Percentiles rank a stretch among this genome's conserved stretches.
Conservation (phyloP, 2,888 invertebrate genomes). For the Artemia sinica region DNA sequence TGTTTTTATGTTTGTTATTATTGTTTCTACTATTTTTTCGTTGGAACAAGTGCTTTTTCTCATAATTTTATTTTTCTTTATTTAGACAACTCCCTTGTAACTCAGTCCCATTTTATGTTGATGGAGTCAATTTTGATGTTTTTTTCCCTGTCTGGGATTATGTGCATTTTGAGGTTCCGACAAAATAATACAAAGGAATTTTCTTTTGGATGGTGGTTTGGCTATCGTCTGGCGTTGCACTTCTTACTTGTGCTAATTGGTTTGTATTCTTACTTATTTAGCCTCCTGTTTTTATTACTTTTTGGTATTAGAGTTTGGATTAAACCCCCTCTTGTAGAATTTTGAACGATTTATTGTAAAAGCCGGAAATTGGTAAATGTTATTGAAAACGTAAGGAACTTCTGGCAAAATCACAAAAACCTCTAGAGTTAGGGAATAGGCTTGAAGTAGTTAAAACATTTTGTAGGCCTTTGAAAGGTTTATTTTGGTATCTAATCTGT, state of each 20-base stretch:
- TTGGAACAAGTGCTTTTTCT: not conserved
- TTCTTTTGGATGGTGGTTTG: constrained; percentile 45
- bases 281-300: constrained; percentile 25
- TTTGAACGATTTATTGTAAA: too few relatives aligned
- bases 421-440: too few relatives aligned
- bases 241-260: constrained; percentile 56
- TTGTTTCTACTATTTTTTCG: too few relatives aligned
- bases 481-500: too few relatives aligned
- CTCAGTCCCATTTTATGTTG: constrained; percentile 79
- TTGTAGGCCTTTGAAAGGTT: too few relatives aligned
- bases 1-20: too few relatives aligned
- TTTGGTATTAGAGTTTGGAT: constrained; percentile 23
- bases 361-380: too few relatives aligned
- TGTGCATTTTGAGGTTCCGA: constrained; percentile 34
- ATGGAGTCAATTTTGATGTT: constrained; percentile 81
- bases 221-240: constrained; percentile 42
- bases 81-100: constrained; percentile 71
- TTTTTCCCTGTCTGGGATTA: constrained; percentile 49
- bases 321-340: too few relatives aligned
- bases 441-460: too few relatives aligned
- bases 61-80: constrained; percentile 24
- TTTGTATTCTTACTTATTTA: constrained; percentile 31
- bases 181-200: constrained; percentile 31
- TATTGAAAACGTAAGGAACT: too few relatives aligned
- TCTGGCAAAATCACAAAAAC: too few relatives aligned